phyloP scores from a whole-genome alignment of 1,140 invertebrate species.

The Magallana angulata region DNA sequence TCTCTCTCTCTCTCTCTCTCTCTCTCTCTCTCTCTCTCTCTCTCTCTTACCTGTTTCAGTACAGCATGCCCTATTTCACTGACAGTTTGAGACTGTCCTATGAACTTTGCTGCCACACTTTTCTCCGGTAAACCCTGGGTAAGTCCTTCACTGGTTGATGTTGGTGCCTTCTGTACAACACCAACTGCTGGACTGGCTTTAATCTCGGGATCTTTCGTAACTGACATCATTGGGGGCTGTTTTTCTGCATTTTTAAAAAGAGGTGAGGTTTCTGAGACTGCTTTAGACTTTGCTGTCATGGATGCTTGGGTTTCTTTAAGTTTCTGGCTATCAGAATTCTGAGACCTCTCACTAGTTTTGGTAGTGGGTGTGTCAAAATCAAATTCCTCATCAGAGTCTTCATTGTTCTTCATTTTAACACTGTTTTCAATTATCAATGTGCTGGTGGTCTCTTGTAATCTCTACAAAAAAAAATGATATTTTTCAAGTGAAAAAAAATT shows the following conservation, averaged over 20 bases:
- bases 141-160: background rate
- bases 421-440: background rate
- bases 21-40: background rate
- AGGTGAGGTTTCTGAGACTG: background rate
- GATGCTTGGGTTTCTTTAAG: too few relatives aligned
- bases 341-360: background rate
- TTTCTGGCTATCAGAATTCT: background rate
- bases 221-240: background rate
- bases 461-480: background rate
- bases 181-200: background rate
- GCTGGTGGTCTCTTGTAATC: background rate
- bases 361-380: slow-evolving; percentile 51
- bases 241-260: background rate
- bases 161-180: background rate
- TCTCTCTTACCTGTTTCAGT: slow-evolving; percentile 5
- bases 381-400: slow-evolving; percentile 46
- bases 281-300: background rate
- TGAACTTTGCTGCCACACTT: too few relatives aligned
- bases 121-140: background rate
- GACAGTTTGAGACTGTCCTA: background rate
- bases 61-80: slow-evolving; percentile 7
- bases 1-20: too few relatives aligned
- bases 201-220: background rate
- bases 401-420: background rate
- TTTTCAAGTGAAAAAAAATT: too few relatives aligned